These are phyloP conservation scores for Folsomia candida DNA, from an alignment of 2,888 invertebrate species.

Conservation along the genomic window DNA sequence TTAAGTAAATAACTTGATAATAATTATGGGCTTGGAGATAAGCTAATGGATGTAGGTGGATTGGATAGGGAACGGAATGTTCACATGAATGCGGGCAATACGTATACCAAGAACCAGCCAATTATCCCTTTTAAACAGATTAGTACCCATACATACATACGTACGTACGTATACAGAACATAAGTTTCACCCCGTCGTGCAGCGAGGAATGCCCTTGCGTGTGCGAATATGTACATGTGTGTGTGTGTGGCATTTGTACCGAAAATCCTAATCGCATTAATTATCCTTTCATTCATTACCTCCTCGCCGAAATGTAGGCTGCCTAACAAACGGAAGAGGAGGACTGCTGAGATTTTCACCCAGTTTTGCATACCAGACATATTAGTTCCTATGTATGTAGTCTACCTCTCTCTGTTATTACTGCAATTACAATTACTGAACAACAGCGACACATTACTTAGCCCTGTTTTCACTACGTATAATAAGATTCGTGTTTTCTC, in stretches of 20 bases:
- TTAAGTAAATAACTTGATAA: too few relatives aligned
- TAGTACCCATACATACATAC: background rate
- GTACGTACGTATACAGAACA: too few relatives aligned
- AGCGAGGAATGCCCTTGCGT: too few relatives aligned
- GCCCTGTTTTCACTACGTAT: background rate
- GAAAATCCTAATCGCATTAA: background rate
- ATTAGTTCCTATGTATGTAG: background rate
- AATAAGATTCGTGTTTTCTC: background rate
- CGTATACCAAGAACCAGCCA: background rate
- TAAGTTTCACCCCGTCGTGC: too few relatives aligned
- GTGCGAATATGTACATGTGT: background rate
- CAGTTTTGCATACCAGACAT: background rate
- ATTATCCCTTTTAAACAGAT: background rate
- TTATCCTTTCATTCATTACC: background rate
- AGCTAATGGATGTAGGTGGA: too few relatives aligned
- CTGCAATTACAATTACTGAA: background rate
- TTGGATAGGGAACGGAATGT: too few relatives aligned
- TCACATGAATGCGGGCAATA: too few relatives aligned
- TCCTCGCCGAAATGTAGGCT: background rate
- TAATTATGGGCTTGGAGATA: too few relatives aligned
- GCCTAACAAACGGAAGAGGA: background rate
- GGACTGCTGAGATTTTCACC: background rate
- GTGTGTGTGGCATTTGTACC: background rate
- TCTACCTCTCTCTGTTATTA: background rate
- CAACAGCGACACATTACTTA: background rate